Evolutionary conservation across 2,113 vertebrate genomes (phyloP), one percentile per base, ranked within the genome.

Genomic region (Polypterus senegalus): DNA sequence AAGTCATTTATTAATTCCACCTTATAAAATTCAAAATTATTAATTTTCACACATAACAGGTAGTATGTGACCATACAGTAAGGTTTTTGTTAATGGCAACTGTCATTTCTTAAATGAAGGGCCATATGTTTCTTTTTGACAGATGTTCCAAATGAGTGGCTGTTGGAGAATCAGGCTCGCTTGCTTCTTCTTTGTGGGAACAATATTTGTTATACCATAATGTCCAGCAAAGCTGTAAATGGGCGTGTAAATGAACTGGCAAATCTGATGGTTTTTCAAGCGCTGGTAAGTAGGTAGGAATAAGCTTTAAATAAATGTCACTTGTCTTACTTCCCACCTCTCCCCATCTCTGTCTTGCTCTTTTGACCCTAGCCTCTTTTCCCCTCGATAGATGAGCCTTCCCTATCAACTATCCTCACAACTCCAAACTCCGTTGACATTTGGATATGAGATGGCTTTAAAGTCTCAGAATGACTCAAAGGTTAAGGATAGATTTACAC

Each of bases 171-270:
- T 60, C 80, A 83, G 1, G 91, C 88, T 9, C 88, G 87, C 27
- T 86, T 97, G 27, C 81, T 97, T 46, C 82, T 94, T 7, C 80
- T 92, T 11, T 90, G 90, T 3, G 93, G 91, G 8, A 91, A 81
- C 66, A 79, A 49, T 59, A 76, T 95, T 59, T 93, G 91, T 78
- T 93, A 91, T 76, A 83, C 75, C 1, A 79, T 92, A 66, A 72
- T 96, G 80, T 87, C 87, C 66, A 92, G 83, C 66, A 93, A 89
- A 73, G 90, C 88, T 58, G 67, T 90, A 7, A 92, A 81, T 0
- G 84, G 92, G 51, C 70, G 83, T 1, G 63, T 82, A 1, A 3
- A 58, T 0, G 91, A 94, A 66, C 61, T 91, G 60, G 87, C 88
- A 59, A 87, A 71, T 49, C 76, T 94, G 49, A 60, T 90, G 3